Conservation (phyloP, 1,140 invertebrate species). For the Aphelinus certus region DNA sequence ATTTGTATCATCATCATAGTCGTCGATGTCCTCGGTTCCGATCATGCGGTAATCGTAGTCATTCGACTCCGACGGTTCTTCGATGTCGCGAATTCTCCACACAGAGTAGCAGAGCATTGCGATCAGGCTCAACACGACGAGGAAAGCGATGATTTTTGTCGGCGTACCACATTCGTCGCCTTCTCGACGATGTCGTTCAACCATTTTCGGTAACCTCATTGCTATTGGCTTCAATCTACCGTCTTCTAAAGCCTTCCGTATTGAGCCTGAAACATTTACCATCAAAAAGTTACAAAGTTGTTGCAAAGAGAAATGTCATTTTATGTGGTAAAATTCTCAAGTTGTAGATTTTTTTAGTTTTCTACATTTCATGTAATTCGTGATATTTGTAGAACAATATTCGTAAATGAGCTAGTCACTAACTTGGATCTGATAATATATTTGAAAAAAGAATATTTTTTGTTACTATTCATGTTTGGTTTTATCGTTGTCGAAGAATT, state of each 20-base stretch:
- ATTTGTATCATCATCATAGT: no score
- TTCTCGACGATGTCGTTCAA: background rate
- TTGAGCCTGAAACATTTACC: background rate
- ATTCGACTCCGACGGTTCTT: conserved; percentile 7
- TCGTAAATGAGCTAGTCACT: no score
- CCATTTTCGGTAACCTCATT: background rate
- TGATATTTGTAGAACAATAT: no score
- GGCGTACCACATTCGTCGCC: background rate
- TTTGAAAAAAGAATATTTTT: no score
- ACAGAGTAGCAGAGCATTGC: conserved; percentile 22
- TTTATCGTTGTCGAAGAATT: no score
- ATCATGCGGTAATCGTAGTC: conserved; percentile 26
- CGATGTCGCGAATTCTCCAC: conserved; percentile 20
- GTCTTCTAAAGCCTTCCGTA: conserved; percentile 20
- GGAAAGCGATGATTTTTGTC: background rate
- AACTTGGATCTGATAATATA: no score
- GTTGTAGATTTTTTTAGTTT: no score
- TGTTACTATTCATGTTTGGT: no score
- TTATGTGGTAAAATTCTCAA: no score
- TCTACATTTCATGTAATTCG: no score
- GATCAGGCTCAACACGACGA: background rate
- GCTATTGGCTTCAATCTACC: background rate
- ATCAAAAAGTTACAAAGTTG: no score
- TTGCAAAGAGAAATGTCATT: no score
- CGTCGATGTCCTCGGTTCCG: background rate